Conservation (phyloP, 2,113 vertebrate species). For the Silurus meridionalis region DNA sequence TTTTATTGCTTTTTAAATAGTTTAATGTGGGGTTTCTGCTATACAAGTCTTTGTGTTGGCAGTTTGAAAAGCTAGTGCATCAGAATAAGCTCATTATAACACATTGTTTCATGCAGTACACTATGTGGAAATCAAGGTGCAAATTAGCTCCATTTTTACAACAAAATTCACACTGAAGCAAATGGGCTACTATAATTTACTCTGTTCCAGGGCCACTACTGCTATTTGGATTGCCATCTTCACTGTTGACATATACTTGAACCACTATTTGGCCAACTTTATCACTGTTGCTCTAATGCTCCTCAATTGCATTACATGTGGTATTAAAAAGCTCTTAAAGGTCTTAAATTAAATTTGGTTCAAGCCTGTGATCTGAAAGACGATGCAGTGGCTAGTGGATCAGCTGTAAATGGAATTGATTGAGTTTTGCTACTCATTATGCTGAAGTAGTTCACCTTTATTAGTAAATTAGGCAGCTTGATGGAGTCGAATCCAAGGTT, state of each 20-base stretch:
- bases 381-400: constrained; percentile 5
- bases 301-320: constrained; percentile 7
- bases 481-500: not conserved
- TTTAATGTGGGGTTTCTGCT: not conserved
- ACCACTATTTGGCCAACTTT: not conserved
- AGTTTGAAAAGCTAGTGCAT: not conserved
- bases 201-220: not conserved
- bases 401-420: not conserved
- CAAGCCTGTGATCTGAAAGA: not conserved
- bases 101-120: not conserved
- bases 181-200: too few species aligned
- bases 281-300: constrained; percentile 8
- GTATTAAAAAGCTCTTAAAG: constrained; percentile 32
- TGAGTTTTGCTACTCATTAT: constrained; percentile 14
- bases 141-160: not conserved
- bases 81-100: not conserved
- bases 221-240: not conserved
- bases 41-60: not conserved
- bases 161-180: not conserved
- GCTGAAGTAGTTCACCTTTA: not conserved
- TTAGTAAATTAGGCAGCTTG: not conserved
- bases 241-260: not conserved
- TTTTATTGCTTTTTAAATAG: not conserved
- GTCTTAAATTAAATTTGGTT: constrained; percentile 11
- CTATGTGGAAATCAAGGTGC: not conserved